Evolutionary conservation across 2,888 invertebrate species (phyloP), one percentile per base, ranked within the genome.

Genomic region (Anoncus sp.): DNA sequence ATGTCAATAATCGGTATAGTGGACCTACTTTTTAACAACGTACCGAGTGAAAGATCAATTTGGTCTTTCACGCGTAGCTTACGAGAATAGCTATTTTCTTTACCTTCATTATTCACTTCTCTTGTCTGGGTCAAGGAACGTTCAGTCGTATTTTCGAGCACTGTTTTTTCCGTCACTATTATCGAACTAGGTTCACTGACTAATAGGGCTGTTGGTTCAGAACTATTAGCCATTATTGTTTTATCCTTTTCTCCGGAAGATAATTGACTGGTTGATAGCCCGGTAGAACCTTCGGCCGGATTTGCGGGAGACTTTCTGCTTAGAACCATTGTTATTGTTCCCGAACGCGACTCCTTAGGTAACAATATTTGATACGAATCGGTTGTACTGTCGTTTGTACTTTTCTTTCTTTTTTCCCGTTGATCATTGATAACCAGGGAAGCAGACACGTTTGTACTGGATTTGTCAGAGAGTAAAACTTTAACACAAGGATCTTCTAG

Each of bases 401-500:
- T 40, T 0, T 55, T 47, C 1, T n/a, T 24, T 14, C 35, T 12
- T 20, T 18, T 40, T n/a, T 12, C 53, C 4, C 9, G 22, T 1
- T 20, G 7, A 2, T 60, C 43, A 12, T 53, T 40, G 31, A 77
- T 47, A 14, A 77, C 45, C 35, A 75, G 22, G 7, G 75, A 67
- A 2, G 75, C 69, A 0, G 77, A 75, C 3, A 65, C 4, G 5
- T 62, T 72, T 14, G 45, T 31, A 12, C 40, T 53, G 10, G 75
- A 66, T 2, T 27, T 1, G 14, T 75, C 31, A 7, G 80, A 59
- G 3, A 69, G 35, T 14, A 51, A 57, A 16, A 77, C 43, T 7
- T 75, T 49, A 1, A 78, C 75, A 20, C 40, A 55, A 16, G 73
- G 73, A 70, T 78, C 73, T 31, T 75, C 80, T 20, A 75, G 70